Conservation (phyloP, 2,113 vertebrate genomes). For the Rhineura floridana region DNA sequence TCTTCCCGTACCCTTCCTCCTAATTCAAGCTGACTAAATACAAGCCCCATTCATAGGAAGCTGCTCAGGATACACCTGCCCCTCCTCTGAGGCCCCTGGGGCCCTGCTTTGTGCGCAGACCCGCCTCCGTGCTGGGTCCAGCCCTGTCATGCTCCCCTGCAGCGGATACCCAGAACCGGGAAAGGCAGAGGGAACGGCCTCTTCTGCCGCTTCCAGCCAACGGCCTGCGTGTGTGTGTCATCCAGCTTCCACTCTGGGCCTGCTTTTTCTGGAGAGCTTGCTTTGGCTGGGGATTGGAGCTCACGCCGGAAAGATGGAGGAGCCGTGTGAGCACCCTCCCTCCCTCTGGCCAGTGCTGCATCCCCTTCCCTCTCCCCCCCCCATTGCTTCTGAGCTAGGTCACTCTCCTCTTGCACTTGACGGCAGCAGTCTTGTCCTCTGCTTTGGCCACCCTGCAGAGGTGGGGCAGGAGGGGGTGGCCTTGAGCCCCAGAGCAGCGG, state of each 20-base stretch:
- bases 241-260: no score
- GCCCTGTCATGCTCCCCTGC: neutral
- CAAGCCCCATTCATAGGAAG: no score
- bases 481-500: rapidly evolving
- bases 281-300: neutral
- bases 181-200: neutral
- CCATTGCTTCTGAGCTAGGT: neutral
- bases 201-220: neutral
- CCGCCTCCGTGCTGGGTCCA: neutral
- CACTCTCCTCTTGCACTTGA: neutral
- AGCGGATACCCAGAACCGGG: neutral
- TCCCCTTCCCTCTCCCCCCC: neutral
- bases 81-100: constrained; percentile 34
- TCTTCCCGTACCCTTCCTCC: neutral
- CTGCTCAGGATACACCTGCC: constrained; percentile 35
- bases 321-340: neutral
- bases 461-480: neutral
- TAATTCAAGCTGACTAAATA: neutral
- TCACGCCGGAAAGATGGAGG: neutral
- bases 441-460: neutral
- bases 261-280: neutral
- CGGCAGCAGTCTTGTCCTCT: neutral
- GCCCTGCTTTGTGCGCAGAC: neutral
- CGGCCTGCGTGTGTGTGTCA: no score
- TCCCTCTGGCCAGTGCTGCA: no score